Evolutionary conservation across 2,797 vertebrate genomes (phyloP).

Genomic region (Varecia variegata): DNA sequence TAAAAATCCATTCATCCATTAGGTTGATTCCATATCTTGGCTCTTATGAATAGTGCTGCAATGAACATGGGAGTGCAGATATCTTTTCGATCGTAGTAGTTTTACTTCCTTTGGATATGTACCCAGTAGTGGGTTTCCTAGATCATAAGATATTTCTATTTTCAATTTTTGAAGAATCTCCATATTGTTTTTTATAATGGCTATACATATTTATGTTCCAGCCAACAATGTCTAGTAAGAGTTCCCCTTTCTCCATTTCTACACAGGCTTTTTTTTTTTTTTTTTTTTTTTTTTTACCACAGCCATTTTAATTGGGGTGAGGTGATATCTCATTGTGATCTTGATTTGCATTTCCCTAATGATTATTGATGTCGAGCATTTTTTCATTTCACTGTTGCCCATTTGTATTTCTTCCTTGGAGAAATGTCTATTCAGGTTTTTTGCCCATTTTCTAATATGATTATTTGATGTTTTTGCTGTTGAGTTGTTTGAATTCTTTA

Average conservation of each 20-base stretch:
- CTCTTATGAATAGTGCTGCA: background rate
- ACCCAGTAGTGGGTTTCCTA: background rate
- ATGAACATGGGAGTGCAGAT: background rate
- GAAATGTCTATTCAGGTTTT: background rate
- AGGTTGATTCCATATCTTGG: background rate
- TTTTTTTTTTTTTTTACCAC: too few species aligned
- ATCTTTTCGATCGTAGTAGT: background rate
- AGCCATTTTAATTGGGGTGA: background rate
- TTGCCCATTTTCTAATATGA: background rate
- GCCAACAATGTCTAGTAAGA: background rate
- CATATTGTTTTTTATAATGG: background rate
- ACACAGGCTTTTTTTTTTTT: background rate
- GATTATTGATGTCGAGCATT: background rate
- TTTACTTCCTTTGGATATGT: background rate
- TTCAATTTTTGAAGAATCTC: background rate
- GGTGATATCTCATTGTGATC: background rate
- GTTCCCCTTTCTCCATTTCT: background rate
- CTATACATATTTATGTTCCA: background rate
- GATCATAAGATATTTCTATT: background rate
- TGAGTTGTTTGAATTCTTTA: background rate
- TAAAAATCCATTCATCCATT: background rate
- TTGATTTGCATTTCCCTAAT: background rate
- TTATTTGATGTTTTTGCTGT: background rate
- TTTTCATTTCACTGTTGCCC: background rate
- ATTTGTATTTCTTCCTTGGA: background rate